phyloP scores from a whole-genome alignment of 2,797 vertebrate species.

The Trachops cirrhosus region DNA sequence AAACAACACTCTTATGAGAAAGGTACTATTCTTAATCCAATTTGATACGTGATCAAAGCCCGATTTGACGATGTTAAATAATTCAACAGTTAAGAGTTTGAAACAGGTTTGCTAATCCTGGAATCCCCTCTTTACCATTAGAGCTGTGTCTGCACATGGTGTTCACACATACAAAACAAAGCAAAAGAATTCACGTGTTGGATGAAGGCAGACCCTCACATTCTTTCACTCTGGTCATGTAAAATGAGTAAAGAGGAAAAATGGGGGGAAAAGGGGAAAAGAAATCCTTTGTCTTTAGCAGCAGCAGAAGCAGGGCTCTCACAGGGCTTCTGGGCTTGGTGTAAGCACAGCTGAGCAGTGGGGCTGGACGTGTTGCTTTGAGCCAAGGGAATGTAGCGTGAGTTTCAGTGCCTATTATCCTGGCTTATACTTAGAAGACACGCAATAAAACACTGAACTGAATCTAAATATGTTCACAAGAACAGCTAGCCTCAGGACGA shows the following conservation, averaged over 20 bases:
- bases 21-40: background rate
- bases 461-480: background rate
- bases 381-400: background rate
- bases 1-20: background rate
- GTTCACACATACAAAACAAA: background rate
- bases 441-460: background rate
- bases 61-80: background rate
- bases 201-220: background rate
- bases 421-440: background rate
- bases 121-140: background rate
- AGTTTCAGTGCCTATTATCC: background rate
- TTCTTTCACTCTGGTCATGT: background rate
- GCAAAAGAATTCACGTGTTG: background rate
- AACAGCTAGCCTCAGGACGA: background rate
- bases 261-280: background rate
- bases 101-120: background rate
- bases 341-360: background rate
- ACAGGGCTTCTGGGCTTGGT: background rate
- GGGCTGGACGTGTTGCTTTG: background rate
- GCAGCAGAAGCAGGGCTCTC: background rate
- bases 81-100: background rate
- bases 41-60: background rate
- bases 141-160: background rate
- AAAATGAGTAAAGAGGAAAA: conserved; percentile 13
- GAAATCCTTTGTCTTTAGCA: background rate